Conservation (phyloP, 2,888 invertebrate species). For the Deilephila elpenor region DNA sequence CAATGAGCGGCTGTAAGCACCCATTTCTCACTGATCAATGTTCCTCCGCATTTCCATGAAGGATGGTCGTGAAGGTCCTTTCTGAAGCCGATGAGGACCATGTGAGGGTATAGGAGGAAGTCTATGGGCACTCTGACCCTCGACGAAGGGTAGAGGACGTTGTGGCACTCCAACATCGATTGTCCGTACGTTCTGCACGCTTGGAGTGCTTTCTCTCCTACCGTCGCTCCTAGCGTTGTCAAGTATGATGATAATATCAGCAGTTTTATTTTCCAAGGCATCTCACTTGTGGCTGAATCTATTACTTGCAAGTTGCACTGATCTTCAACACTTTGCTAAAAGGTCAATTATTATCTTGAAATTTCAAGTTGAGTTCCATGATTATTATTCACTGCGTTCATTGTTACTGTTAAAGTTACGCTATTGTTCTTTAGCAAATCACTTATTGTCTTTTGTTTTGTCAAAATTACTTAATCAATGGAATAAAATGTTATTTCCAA, state of each 20-base stretch:
- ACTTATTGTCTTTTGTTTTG: not conserved
- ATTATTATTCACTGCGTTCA: not conserved
- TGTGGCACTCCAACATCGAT: slow-evolving; percentile 77
- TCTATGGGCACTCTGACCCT: slow-evolving; percentile 76
- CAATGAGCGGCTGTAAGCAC: slow-evolving; percentile 80
- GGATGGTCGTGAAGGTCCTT: slow-evolving; percentile 43
- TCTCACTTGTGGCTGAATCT: not conserved
- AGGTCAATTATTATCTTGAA: not conserved
- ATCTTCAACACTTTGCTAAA: not conserved
- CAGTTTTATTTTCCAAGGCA: slow-evolving; percentile 35
- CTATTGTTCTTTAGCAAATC: not conserved
- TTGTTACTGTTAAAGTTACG: not conserved
- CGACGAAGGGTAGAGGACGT: slow-evolving; percentile 61
- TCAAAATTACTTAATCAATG: not conserved
- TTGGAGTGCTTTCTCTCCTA: slow-evolving; percentile 69
- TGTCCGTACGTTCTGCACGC: slow-evolving; percentile 71
- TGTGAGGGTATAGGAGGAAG: slow-evolving; percentile 85
- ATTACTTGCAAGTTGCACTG: too few relatives aligned
- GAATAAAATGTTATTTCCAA: not conserved
- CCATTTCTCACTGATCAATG: slow-evolving; percentile 72
- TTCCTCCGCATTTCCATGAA: slow-evolving; percentile 78
- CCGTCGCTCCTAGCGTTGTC: slow-evolving; percentile 38
- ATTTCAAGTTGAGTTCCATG: not conserved
- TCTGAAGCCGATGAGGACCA: slow-evolving; percentile 82
- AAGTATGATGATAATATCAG: slow-evolving; percentile 32